Percentiles rank a stretch among this genome's conserved stretches.
phyloP scores from a whole-genome alignment of 2,797 vertebrate genomes.

The Siniperca obscura region DNA sequence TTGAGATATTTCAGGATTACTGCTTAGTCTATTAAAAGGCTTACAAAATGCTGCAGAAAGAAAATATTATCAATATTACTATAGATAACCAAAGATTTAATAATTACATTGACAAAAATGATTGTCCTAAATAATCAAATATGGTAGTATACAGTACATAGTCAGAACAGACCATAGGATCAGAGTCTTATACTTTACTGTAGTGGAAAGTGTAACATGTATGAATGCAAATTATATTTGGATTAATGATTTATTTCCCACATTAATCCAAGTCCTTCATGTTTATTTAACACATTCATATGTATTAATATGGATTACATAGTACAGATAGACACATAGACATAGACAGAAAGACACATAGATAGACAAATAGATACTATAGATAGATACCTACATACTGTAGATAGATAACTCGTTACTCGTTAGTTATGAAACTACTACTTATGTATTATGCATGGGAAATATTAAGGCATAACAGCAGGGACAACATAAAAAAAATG shows the following conservation, averaged over 20 bases:
- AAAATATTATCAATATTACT: neutral
- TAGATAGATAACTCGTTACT: neutral
- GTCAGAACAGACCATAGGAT: neutral
- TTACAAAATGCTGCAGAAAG: neutral
- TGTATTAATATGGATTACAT: conserved; percentile 32
- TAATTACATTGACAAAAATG: neutral
- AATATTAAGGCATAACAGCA: conserved; percentile 4
- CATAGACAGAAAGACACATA: neutral
- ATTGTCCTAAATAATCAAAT: neutral
- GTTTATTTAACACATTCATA: conserved; percentile 29
- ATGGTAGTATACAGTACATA: neutral
- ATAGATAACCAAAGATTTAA: neutral
- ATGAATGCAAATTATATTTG: conserved; percentile 35
- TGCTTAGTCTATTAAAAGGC: neutral
- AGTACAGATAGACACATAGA: conserved; percentile 6
- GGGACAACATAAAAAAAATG: neutral
- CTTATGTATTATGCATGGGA: conserved; percentile 22
- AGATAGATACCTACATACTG: neutral
- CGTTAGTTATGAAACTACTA: conserved; percentile 19
- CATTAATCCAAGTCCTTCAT: conserved; percentile 54
- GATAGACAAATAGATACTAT: neutral
- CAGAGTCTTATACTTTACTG: neutral
- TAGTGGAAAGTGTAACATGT: conserved; percentile 12
- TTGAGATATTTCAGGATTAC: neutral
- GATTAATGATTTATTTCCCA: conserved; percentile 49